Base-by-base conservation (phyloP, 1,140 invertebrate species). In the Drosophila ananassae region DNA sequence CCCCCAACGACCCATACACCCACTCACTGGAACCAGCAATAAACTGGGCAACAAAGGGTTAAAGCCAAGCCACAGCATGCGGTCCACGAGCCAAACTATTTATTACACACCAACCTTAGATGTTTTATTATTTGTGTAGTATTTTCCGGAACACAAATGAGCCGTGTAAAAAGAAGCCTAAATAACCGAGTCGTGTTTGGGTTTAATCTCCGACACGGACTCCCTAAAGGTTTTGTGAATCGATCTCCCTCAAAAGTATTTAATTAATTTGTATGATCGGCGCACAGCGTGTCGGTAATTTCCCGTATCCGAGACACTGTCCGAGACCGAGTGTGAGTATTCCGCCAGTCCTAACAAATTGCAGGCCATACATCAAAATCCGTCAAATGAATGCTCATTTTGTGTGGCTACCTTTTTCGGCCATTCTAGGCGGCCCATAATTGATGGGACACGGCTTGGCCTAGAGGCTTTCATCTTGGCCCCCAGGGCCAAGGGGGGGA, bases 191-290 rank as follows among this genome's bases (percentile, higher is more conserved):
- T 79, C 59, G 73, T 76, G 81, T 84, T 85, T 69, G 59, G 73
- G 58, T 47, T 58, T 61, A 69, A 74, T 68, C 56, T 73, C 47
- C 57, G 67, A 63, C 68, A 62, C 58, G 59, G 56, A 50, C 59
- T 77, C 58, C 77, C 51, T 77, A 54, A 58, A 57, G 66, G 34
- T 55, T 32, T 41, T 56, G 56, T 60, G 61, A 63, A 58, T 60
- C 60, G 62, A 66, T 63, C 34, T 46, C 46, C 41, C 39, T 44
- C 73, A 37, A 47, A 73, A 77, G 81, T 79, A 74, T 60, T 79
- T 87, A 84, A 84, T 84, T 84, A 84, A 84, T 84, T 84, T 84
- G 81, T 84, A 77, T 76, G 73, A 87, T 85, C 77, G 57, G 59
- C 63, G 58, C 82, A 69, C 81, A 84, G 81, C 82, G 62, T 84